Conservation (phyloP, 2,113 vertebrate species). For the Spermophilus dauricus region DNA sequence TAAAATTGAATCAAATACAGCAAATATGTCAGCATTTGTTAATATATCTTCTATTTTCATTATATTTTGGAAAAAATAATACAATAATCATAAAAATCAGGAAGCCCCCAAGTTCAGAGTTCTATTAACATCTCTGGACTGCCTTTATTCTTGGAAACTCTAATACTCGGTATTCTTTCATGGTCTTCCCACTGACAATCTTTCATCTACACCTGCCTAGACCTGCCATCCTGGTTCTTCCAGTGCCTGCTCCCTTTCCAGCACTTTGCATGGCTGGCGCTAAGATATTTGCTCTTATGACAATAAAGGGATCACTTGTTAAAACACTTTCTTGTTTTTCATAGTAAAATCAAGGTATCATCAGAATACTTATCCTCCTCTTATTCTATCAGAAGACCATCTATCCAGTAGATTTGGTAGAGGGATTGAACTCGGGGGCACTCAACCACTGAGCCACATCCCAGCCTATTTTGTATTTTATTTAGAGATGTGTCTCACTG, state of each 20-base stretch:
- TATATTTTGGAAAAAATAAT: not conserved
- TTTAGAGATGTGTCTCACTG: no score
- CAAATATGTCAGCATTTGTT: not conserved
- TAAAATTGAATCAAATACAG: not conserved
- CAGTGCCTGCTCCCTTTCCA: not conserved
- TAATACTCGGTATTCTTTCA: not conserved
- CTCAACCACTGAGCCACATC: no score
- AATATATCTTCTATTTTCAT: not conserved
- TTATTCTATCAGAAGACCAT: not conserved
- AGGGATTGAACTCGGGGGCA: no score
- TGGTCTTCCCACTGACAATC: not conserved
- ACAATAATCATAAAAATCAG: not conserved
- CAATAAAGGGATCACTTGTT: not conserved
- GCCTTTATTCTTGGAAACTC: not conserved
- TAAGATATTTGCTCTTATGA: not conserved
- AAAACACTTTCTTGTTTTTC: not conserved
- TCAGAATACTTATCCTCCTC: not conserved
- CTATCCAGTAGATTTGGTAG: not conserved
- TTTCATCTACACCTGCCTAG: not conserved
- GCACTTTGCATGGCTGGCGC: not conserved
- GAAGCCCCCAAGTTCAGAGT: not conserved
- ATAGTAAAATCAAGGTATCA: not conserved
- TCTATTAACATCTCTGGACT: not conserved
- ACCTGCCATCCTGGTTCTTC: not conserved
- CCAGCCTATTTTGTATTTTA: no score